Evolutionary conservation across 2,113 vertebrate genomes (phyloP).

Genomic region (Daubentonia madagascariensis): DNA sequence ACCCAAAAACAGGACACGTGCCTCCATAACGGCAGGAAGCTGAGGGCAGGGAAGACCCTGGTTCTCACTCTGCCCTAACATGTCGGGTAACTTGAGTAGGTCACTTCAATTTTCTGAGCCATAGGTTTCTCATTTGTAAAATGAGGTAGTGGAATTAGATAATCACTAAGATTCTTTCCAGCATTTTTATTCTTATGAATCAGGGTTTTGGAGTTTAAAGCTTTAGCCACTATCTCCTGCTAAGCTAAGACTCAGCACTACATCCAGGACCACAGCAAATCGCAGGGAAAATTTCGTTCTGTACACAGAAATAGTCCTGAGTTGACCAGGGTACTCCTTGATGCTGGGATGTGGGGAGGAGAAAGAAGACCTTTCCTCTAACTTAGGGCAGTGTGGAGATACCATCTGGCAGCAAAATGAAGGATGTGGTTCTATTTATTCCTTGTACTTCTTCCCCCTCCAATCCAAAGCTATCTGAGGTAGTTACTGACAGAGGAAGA

Average conservation of each 20-base stretch:
- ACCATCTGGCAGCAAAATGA: neutral
- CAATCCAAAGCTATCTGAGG: neutral
- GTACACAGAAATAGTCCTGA: neutral
- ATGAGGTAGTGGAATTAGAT: neutral
- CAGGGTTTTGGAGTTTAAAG: neutral
- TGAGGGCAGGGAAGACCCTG: neutral
- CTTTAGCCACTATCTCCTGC: neutral
- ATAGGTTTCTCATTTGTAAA: neutral
- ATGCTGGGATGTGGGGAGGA: fast-evolving
- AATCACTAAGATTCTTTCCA: neutral
- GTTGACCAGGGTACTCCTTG: fast-evolving
- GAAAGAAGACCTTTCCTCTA: neutral
- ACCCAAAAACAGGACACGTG: neutral
- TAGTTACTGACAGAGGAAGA: neutral
- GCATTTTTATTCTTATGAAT: neutral
- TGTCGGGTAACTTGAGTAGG: neutral
- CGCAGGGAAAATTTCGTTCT: neutral
- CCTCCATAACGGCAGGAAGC: neutral
- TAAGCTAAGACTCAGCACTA: neutral
- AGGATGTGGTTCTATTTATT: neutral
- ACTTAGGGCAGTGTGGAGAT: neutral
- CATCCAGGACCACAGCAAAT: neutral
- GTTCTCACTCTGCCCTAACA: neutral
- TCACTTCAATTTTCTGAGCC: neutral
- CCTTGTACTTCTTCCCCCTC: neutral